A percentile compares a stretch with the other conserved stretches of the same genome.
These are phyloP conservation scores for Heliconius hortense DNA, from an alignment of 2,888 invertebrate species.

Conservation along the genomic window DNA sequence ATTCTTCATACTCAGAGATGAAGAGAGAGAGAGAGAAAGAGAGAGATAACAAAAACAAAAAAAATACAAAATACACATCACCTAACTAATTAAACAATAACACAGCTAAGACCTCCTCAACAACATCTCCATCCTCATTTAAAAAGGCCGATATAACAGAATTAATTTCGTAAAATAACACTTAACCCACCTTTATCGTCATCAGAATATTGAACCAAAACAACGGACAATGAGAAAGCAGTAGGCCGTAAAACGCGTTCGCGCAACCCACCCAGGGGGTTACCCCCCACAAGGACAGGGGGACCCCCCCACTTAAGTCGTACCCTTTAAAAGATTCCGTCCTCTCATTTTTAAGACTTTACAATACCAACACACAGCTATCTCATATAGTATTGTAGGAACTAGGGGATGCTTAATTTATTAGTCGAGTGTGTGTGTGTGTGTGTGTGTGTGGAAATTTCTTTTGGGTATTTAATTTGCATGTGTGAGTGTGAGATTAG, in stretches of 20 bases:
- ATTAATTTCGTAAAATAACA: conserved; percentile 66
- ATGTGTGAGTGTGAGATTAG: conserved; percentile 65
- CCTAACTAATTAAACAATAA: conserved; percentile 4
- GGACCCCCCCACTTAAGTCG: conserved; percentile 69
- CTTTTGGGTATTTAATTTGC: conserved; percentile 51
- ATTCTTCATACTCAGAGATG: no score
- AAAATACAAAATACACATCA: background rate
- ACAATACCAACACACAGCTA: conserved; percentile 78
- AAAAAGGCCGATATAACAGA: conserved; percentile 45
- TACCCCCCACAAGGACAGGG: conserved; percentile 50
- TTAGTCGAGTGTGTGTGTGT: conserved; percentile 55
- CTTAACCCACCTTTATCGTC: conserved; percentile 71
- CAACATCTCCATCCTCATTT: conserved; percentile 26
- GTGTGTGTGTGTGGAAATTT: conserved; percentile 48
- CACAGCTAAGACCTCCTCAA: conserved; percentile 11
- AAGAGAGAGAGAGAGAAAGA: no score
- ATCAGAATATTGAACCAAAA: conserved; percentile 77
- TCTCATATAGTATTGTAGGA: conserved; percentile 57
- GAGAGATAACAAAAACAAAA: no score
- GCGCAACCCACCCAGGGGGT: conserved; percentile 61
- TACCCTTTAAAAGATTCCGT: conserved; percentile 82
- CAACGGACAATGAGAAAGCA: conserved; percentile 73
- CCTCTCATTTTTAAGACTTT: conserved; percentile 82
- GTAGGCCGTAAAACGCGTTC: conserved; percentile 76
- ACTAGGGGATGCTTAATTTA: conserved; percentile 66